Conservation (phyloP, 2,797 vertebrate species). For the Danio jaintianensis region DNA sequence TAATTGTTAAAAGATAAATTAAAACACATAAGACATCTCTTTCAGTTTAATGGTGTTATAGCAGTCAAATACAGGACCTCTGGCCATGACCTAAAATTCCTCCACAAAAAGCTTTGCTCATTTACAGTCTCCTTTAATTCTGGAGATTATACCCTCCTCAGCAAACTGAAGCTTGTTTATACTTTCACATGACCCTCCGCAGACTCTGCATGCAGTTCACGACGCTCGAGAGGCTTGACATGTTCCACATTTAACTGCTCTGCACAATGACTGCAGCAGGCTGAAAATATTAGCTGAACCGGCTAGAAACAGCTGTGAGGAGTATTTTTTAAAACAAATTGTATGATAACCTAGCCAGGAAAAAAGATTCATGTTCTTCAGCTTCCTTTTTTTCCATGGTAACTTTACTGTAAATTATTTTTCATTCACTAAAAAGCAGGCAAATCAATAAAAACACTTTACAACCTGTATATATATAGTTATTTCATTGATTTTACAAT, state of each 20-base stretch:
- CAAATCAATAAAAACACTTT: not conserved
- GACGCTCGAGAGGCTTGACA: constrained; percentile 8
- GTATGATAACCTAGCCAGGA: not conserved
- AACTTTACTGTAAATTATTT: not conserved
- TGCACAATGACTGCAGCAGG: not conserved
- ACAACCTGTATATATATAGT: not conserved
- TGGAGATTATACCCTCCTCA: not conserved
- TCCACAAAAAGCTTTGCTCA: constrained; percentile 12
- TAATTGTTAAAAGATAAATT: too few relatives aligned
- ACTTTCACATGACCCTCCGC: constrained; percentile 28
- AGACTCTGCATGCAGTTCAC: not conserved
- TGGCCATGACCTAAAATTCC: not conserved
- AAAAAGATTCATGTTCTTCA: not conserved
- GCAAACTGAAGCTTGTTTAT: constrained; percentile 31
- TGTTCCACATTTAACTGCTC: not conserved
- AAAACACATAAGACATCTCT: not conserved
- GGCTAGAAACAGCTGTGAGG: constrained; percentile 5
- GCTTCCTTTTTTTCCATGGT: not conserved
- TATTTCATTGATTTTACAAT: too few relatives aligned
- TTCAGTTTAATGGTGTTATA: constrained; percentile 6
- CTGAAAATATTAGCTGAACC: not conserved
- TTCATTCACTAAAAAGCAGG: not conserved
- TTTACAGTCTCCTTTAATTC: constrained; percentile 19
- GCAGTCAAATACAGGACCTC: not conserved
- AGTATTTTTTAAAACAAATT: not conserved